Evolutionary conservation across 2,113 vertebrate species (phyloP), one percentile per base, ranked within the genome.

Genomic region (Callochromis pleurospilus): DNA sequence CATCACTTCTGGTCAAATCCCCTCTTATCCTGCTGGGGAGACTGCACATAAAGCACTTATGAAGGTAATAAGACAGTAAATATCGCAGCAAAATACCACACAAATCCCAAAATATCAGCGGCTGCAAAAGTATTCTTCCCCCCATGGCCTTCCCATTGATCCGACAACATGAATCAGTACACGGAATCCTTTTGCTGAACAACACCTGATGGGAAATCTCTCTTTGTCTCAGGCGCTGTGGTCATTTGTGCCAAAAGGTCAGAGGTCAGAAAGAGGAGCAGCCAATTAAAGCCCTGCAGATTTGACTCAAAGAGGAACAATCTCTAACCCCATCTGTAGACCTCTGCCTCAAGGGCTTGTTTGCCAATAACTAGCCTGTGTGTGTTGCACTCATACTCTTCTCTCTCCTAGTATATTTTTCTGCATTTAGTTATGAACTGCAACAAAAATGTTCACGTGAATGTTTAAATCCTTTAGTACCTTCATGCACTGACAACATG

Each of bases 211-310:
- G 89, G 87, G 49, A 90, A 90, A 83, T 90, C 80, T 92, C 55
- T 88, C 45, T 88, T 58, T 49, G 70, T 89, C 91, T 93, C 92
- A 91, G 92, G 85, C 65, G 75, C 60, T 14, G 68, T 55, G 90
- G 88, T 87, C 90, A 90, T 86, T 92, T 93, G 85, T 92, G 85
- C 79, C 6, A 29, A 51, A 86, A 90, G 94, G 94, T 95, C 90
- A 91, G 53, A 93, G 92, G 91, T 91, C 90, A 81, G 77, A 49
- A 19, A 10, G 82, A 93, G 86, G 88, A 62, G 83, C 87, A 91
- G 93, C 94, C 93, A 94, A 95, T 95, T 95, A 94, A 91, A 94
- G 86, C 56, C 75, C 84, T 47, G 83, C 58, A 89, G 88, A 89
- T 88, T 84, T 47, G 68, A 87, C 83, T 70, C 75, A 7, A 47